Base-by-base conservation (phyloP, 2,113 vertebrate species). In the Alexandromys fortis region DNA sequence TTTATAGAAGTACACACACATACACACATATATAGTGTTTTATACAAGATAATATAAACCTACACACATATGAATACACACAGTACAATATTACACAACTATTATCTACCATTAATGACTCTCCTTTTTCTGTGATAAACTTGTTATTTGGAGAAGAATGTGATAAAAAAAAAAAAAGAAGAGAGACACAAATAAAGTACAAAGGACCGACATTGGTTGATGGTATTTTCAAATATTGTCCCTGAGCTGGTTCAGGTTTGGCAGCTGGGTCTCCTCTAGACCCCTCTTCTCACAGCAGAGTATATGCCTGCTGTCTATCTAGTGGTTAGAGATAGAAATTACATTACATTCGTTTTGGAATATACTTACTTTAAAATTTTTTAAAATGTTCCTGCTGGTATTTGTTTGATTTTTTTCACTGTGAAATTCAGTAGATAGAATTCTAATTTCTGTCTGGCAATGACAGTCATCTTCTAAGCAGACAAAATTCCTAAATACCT, bases 241-340 rank as follows among this genome's bases (percentile, higher is more conserved):
- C 63, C 47, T 63, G 58, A 58, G 19, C 38, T 79, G 70, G 35
- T 30, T 45, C 67, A 47, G 28, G 11, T 1, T 96, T 45, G 86
- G 12, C 30, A 73, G 12, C 81, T n/a, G 4, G 38, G 6, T 5
- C 55, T 13, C n/a, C 61, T 92, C 78, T n/a, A 70, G 42, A 7
- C 5, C 16, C 9, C 42, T 95, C 17, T 3, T 58, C 8, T 35
- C 45, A 49, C 3, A 47, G 12, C 7, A 87, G 35, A 61, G 33
- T 35, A 16, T 12, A 65, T 0, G 8, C 30, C 73, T 81, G 45
- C 75, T 85, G 7, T 73, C 79, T 47, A 10, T 73, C 79, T 47
- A 17, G 28, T 86, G 89, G 91, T 79, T 52, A 87, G 42, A 91
- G n/a, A 45, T 38, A 93, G 47, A 65, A 94, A 86, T 70, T 42